Percentiles rank a stretch among this genome's conserved stretches.
phyloP scores from a whole-genome alignment of 2,113 vertebrate species.

The Ophiodon elongatus region DNA sequence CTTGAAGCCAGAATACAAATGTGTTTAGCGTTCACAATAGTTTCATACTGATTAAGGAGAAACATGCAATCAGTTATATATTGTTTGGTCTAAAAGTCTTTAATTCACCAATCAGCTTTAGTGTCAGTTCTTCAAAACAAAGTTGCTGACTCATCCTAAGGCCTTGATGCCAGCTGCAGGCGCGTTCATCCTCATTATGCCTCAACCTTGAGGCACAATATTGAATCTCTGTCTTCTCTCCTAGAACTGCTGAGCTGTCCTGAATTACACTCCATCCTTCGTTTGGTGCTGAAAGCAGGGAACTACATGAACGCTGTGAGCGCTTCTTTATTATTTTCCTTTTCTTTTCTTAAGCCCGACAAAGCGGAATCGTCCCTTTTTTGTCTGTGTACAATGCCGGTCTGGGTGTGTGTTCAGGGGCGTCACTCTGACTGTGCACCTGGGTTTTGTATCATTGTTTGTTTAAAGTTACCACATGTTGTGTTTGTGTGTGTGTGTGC shows the following conservation, averaged over 20 bases:
- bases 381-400: conserved; percentile 38
- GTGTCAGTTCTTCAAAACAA: conserved; percentile 23
- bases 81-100: not conserved
- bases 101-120: not conserved
- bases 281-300: conserved; percentile 87
- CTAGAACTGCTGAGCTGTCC: conserved; percentile 87
- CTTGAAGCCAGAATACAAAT: conserved; percentile 18
- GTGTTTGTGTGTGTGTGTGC: conserved; percentile 14
- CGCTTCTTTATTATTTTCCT: conserved; percentile 26
- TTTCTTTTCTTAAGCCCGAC: conserved; percentile 25
- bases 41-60: conserved; percentile 1
- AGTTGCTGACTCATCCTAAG: conserved; percentile 44
- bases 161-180: conserved; percentile 13
- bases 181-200: conserved; percentile 26
- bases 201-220: conserved; percentile 14
- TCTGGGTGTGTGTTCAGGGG: conserved; percentile 46
- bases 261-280: conserved; percentile 87
- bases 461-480: conserved; percentile 56
- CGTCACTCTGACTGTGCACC: conserved; percentile 46
- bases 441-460: conserved; percentile 67
- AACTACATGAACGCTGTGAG: conserved; percentile 91
- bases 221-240: conserved; percentile 36
- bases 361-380: conserved; percentile 42
- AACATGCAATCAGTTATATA: not conserved
- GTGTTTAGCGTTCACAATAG: conserved; percentile 7